Evolutionary conservation across 2,888 invertebrate species (phyloP).

Genomic region (Malacosoma neustria): DNA sequence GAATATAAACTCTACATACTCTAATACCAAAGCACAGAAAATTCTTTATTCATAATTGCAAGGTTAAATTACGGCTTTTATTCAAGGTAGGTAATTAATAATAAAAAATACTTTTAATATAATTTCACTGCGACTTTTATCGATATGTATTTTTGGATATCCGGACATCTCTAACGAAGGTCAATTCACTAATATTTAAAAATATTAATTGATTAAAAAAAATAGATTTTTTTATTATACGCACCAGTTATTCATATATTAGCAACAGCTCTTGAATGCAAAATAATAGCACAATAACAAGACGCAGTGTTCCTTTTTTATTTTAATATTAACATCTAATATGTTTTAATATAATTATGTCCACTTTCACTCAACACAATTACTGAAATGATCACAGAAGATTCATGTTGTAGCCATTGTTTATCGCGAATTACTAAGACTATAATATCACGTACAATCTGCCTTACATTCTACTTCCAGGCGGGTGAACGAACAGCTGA

Average conservation of each 20-base stretch:
- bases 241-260: not conserved
- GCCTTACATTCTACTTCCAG: constrained; percentile 10
- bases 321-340: not conserved
- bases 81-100: too few relatives aligned
- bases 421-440: not conserved
- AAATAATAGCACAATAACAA: not conserved
- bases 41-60: too few relatives aligned
- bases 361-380: constrained; percentile 6
- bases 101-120: too few relatives aligned
- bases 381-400: constrained; percentile 1
- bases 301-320: not conserved
- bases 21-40: too few relatives aligned
- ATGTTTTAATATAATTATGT: not conserved
- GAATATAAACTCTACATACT: too few relatives aligned
- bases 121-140: too few relatives aligned
- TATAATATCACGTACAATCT: constrained; percentile 6
- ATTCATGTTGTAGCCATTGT: not conserved
- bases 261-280: not conserved
- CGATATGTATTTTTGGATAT: not conserved
- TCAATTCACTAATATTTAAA: not conserved
- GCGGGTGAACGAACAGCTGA: constrained; percentile 28
- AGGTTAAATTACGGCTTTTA: too few relatives aligned
- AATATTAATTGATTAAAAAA: too few relatives aligned
- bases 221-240: not conserved
- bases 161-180: not conserved